A percentile compares a stretch with the other conserved stretches of the same genome.
Evolutionary conservation across 2,113 vertebrate species (phyloP).

Genomic region (Psephotus haematonotus): DNA sequence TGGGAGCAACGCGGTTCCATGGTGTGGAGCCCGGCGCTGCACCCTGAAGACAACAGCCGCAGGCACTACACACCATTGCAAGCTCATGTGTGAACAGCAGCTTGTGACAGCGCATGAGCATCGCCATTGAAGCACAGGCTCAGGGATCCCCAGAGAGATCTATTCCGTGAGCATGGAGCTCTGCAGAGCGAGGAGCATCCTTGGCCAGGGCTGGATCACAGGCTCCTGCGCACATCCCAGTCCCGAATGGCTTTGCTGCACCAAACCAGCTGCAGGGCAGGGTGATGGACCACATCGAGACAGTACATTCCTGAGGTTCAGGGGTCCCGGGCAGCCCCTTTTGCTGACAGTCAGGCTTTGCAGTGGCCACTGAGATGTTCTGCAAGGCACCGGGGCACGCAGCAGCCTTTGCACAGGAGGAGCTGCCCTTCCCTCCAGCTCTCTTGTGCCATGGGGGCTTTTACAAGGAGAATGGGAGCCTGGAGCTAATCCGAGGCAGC

Average conservation of each 20-base stretch:
- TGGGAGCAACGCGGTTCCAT: not conserved
- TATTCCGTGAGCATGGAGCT: not conserved
- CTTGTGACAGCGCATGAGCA: not conserved
- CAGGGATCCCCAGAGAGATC: not conserved
- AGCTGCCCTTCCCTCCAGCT: not conserved
- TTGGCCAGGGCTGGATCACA: not conserved
- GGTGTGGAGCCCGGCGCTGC: not conserved
- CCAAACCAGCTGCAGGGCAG: not conserved
- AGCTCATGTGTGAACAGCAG: not conserved
- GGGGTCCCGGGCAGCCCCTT: not conserved
- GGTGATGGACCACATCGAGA: accelerated
- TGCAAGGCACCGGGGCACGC: accelerated
- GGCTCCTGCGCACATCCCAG: not conserved
- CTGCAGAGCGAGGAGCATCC: not conserved
- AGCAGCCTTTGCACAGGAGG: not conserved
- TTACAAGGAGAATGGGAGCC: not conserved
- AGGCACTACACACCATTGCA: not conserved
- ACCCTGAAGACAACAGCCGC: not conserved
- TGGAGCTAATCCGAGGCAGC: not conserved
- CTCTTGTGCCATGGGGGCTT: accelerated
- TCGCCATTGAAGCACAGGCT: not conserved
- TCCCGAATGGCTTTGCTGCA: not conserved
- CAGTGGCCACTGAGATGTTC: not conserved
- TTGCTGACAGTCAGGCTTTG: not conserved
- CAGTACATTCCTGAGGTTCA: accelerated